A percentile compares a stretch with the other conserved stretches of the same genome.
phyloP scores from a whole-genome alignment of 2,888 invertebrate genomes.

The Chirona hameri region DNA sequence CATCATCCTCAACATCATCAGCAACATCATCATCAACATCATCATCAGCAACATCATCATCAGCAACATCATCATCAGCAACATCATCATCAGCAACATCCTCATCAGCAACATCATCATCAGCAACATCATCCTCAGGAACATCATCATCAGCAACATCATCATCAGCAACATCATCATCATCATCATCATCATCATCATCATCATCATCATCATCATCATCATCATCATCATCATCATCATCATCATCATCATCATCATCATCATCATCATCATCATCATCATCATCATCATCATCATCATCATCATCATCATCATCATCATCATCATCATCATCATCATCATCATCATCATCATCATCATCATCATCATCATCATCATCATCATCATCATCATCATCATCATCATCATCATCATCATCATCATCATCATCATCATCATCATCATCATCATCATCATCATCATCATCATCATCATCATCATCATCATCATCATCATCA shows the following conservation, averaged over 20 bases:
- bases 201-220: too few relatives aligned
- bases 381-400: slow-evolving; percentile 22
- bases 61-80: too few relatives aligned
- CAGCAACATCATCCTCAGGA: too few relatives aligned
- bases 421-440: slow-evolving; percentile 22
- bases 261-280: slow-evolving; percentile 22
- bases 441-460: slow-evolving; percentile 22
- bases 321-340: not conserved
- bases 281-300: slow-evolving; percentile 6
- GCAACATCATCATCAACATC: too few relatives aligned
- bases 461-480: slow-evolving; percentile 22
- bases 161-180: too few relatives aligned
- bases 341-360: slow-evolving; percentile 22
- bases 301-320: not conserved
- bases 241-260: slow-evolving; percentile 22
- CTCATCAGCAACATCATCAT: too few relatives aligned
- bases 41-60: too few relatives aligned
- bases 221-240: too few relatives aligned
- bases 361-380: slow-evolving; percentile 22
- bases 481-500: slow-evolving; percentile 22
- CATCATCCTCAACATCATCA: too few relatives aligned
- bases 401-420: slow-evolving; percentile 22
- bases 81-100: too few relatives aligned
- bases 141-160: too few relatives aligned
- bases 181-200: too few relatives aligned